Evolutionary conservation across 1,140 invertebrate species (phyloP).

Genomic region (Choristoneura fumiferana): DNA sequence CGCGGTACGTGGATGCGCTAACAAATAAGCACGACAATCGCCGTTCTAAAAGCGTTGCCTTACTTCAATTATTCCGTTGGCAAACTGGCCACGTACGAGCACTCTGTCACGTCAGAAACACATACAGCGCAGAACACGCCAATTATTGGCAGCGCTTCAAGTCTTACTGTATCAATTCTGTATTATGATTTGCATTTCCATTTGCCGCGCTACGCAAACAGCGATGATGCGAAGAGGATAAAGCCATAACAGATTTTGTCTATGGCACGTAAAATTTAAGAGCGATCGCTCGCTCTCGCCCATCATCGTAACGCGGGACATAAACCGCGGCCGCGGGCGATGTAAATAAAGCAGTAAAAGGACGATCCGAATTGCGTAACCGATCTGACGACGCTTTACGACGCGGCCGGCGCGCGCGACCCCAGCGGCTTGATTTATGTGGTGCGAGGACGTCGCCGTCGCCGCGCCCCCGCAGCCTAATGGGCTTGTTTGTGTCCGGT

Average conservation of each 20-base stretch:
- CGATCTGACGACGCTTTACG: background rate
- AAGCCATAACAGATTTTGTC: conserved; percentile 17
- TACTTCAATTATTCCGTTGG: no score
- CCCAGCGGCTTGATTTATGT: background rate
- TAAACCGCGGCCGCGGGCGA: background rate
- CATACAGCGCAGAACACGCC: no score
- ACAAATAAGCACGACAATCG: background rate
- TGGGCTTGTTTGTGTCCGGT: conserved; percentile 9
- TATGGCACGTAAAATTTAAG: conserved; percentile 3
- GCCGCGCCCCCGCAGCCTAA: background rate
- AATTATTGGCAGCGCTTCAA: no score
- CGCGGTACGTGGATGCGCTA: no score
- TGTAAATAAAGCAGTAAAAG: background rate
- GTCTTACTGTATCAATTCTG: no score
- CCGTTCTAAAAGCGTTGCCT: no score
- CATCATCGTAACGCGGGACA: background rate
- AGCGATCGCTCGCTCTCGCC: background rate
- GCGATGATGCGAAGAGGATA: conserved; percentile 7
- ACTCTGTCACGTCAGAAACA: no score
- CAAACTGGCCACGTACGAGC: no score
- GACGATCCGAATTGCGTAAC: background rate
- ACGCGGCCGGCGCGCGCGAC: background rate
- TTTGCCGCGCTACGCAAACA: conserved; percentile 4
- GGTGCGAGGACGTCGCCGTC: background rate
- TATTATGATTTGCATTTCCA: no score